phyloP scores from a whole-genome alignment of 2,113 vertebrate genomes.

The Silurus glanis region DNA sequence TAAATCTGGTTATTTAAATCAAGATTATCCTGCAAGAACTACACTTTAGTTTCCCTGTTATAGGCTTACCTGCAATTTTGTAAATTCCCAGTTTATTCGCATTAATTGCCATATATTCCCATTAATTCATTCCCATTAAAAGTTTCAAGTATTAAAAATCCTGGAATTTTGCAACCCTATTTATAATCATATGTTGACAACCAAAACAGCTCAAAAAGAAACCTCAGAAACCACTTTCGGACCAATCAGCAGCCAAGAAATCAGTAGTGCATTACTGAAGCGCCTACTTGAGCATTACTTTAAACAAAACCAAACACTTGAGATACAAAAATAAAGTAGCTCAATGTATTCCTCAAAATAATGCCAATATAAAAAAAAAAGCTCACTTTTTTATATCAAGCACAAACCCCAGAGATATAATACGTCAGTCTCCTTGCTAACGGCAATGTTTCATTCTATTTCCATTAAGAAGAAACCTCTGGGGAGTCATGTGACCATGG shows the following conservation, averaged over 20 bases:
- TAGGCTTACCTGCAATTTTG: no score
- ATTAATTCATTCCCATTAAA: no score
- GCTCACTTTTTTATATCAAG: background rate
- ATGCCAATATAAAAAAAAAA: background rate
- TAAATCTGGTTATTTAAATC: no score
- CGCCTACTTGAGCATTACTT: background rate
- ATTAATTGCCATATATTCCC: no score
- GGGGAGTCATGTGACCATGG: background rate
- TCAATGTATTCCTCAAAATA: background rate
- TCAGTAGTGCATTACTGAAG: background rate
- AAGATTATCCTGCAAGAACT: no score
- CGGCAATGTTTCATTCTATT: background rate
- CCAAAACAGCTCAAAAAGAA: no score
- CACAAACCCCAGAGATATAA: background rate
- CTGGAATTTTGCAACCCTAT: no score
- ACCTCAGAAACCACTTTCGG: background rate
- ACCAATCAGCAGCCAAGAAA: slow-evolving; percentile 4
- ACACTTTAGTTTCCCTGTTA: no score
- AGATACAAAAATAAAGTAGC: background rate
- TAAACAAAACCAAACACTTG: background rate
- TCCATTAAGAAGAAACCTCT: background rate
- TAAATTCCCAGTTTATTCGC: no score
- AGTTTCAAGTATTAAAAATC: no score
- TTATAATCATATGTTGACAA: no score
- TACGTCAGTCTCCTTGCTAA: background rate